These are phyloP conservation scores for Mustela lutreola DNA, from an alignment of 2,113 vertebrate genomes.

Conservation along the genomic window DNA sequence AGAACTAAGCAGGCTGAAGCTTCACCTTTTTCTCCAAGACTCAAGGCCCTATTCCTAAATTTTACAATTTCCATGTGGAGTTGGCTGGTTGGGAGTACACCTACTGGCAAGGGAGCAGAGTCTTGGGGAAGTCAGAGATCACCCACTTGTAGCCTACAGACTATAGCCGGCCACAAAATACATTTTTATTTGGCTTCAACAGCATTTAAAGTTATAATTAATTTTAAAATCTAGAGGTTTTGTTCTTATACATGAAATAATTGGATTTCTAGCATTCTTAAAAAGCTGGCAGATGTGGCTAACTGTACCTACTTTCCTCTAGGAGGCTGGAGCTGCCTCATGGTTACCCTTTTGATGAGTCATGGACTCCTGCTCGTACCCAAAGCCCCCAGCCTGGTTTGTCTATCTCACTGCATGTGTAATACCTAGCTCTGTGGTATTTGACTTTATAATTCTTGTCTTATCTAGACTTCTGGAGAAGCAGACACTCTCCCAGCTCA, in stretches of 20 bases:
- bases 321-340: background rate
- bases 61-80: background rate
- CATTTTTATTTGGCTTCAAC: background rate
- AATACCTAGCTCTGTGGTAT: background rate
- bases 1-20: background rate
- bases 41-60: background rate
- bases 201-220: background rate
- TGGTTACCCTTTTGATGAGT: background rate
- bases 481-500: background rate
- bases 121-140: background rate
- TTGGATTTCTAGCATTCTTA: conserved; percentile 2
- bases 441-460: background rate
- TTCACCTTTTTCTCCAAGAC: background rate
- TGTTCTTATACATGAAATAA: background rate
- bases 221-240: conserved; percentile 6
- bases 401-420: background rate
- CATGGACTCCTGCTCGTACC: background rate
- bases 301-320: background rate
- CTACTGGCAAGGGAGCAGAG: background rate
- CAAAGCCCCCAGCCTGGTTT: background rate
- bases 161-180: background rate
- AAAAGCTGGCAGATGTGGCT: background rate
- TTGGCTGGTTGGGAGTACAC: background rate
- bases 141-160: background rate
- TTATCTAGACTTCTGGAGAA: background rate